A percentile compares a stretch with the other conserved stretches of the same genome.
Evolutionary conservation across 2,888 invertebrate species (phyloP).

Genomic region (Lepidocyrtoides sp.): DNA sequence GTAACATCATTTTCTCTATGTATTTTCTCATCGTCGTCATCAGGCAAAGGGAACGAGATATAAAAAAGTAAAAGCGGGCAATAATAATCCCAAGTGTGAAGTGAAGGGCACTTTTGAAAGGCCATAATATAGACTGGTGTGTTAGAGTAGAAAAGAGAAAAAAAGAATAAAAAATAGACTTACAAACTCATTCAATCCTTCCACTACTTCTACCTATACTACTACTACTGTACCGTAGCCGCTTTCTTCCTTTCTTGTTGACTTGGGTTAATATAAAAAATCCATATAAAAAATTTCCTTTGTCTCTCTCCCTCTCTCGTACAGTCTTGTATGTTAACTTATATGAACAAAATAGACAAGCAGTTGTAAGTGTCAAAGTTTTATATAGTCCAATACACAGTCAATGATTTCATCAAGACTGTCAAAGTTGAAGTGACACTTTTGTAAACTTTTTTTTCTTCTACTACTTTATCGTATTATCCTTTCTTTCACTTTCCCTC

Average conservation of each 20-base stretch:
- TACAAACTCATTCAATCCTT: not conserved
- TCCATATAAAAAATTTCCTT: constrained; percentile 19
- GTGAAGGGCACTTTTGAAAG: constrained; percentile 76
- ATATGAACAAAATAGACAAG: not conserved
- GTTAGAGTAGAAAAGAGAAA: not conserved
- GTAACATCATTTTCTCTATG: not conserved
- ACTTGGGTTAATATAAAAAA: constrained; percentile 40
- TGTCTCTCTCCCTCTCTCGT: no score
- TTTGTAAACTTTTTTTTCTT: constrained; percentile 68
- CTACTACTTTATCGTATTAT: constrained; percentile 26
- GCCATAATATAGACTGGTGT: constrained; percentile 5
- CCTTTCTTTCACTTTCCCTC: constrained; percentile 27
- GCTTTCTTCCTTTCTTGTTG: not conserved
- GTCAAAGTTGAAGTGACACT: constrained; percentile 80
- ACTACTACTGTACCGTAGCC: not conserved
- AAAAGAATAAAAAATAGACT: constrained; percentile 17
- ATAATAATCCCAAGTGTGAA: constrained; percentile 79
- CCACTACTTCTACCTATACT: not conserved
- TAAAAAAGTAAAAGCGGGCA: constrained; percentile 48
- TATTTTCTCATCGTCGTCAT: constrained; percentile 15
- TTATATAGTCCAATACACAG: constrained; percentile 29
- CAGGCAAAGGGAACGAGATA: not conserved
- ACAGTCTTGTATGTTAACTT: no score
- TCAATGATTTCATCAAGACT: constrained; percentile 79
- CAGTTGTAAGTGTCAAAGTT: not conserved